These are phyloP conservation scores for Caenorhabditis doughertyi DNA, from an alignment of 2,888 invertebrate species.

Conservation along the genomic window DNA sequence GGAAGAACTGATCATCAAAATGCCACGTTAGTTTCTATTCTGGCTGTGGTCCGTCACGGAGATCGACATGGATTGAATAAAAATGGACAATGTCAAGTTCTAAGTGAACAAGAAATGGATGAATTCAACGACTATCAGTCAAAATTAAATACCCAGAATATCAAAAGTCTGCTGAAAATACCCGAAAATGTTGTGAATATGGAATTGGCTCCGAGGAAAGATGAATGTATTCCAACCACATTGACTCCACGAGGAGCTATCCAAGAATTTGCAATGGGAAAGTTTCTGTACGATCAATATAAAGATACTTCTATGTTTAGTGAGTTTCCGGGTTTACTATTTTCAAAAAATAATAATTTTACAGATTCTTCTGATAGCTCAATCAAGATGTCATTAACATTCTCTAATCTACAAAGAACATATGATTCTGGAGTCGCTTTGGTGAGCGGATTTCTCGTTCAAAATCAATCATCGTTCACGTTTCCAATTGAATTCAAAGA, in stretches of 20 bases:
- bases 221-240: neutral
- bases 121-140: slow-evolving; percentile 30
- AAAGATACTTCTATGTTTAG: slow-evolving; percentile 26
- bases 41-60: slow-evolving; percentile 48
- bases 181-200: neutral
- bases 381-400: slow-evolving; percentile 10
- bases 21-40: slow-evolving; percentile 25
- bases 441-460: slow-evolving; percentile 21
- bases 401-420: slow-evolving; percentile 25
- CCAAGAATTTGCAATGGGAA: slow-evolving; percentile 36
- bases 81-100: slow-evolving; percentile 11
- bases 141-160: neutral
- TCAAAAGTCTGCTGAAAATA: slow-evolving; percentile 7
- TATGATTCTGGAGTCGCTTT: slow-evolving; percentile 36
- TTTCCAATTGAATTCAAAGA: slow-evolving; percentile 29
- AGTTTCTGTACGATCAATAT: slow-evolving; percentile 25
- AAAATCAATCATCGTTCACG: slow-evolving; percentile 23
- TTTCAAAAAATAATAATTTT: neutral
- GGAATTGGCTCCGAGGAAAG: neutral
- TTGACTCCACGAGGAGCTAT: slow-evolving; percentile 41
- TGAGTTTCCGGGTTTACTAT: neutral
- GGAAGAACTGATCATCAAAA: slow-evolving; percentile 34
- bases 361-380: slow-evolving; percentile 3
- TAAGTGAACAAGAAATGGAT: slow-evolving; percentile 16
- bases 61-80: slow-evolving; percentile 24